These are phyloP conservation scores for Eclectus roratus DNA, from an alignment of 2,113 vertebrate species.

Conservation along the genomic window DNA sequence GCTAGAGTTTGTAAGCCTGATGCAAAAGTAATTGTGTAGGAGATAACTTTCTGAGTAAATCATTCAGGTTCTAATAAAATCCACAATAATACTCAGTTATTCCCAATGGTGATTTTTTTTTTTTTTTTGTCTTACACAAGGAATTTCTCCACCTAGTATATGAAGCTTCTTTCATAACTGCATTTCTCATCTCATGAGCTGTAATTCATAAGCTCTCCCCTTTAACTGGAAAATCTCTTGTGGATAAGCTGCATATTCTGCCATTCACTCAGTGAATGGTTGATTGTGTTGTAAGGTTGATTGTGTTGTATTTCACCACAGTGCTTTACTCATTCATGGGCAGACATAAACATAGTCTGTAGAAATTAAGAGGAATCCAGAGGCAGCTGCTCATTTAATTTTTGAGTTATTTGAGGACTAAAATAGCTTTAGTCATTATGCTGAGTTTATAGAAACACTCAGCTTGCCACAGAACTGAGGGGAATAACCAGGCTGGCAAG, in stretches of 20 bases:
- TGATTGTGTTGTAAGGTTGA: slow-evolving; percentile 36
- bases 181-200: slow-evolving; percentile 50
- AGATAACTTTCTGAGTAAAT: too few species aligned
- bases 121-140: neutral
- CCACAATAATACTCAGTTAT: too few species aligned
- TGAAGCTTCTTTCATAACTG: slow-evolving; percentile 39
- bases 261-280: slow-evolving; percentile 28
- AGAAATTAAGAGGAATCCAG: slow-evolving; percentile 48
- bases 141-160: slow-evolving; percentile 32
- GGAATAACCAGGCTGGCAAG: neutral
- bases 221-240: slow-evolving; percentile 61
- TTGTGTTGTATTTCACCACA: neutral
- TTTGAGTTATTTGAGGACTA: slow-evolving; percentile 32
- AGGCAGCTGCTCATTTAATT: slow-evolving; percentile 55
- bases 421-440: slow-evolving; percentile 28
- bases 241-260: slow-evolving; percentile 40
- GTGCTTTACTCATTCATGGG: neutral
- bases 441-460: neutral
- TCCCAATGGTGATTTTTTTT: neutral
- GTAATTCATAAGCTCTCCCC: slow-evolving; percentile 43
- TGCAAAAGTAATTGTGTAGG: too few species aligned
- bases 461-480: neutral
- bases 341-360: neutral
- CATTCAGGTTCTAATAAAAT: too few species aligned
- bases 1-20: too few species aligned